phyloP scores from a whole-genome alignment of 64 coral and sea anemone genomes.

The Dendronephthya gigantea region DNA sequence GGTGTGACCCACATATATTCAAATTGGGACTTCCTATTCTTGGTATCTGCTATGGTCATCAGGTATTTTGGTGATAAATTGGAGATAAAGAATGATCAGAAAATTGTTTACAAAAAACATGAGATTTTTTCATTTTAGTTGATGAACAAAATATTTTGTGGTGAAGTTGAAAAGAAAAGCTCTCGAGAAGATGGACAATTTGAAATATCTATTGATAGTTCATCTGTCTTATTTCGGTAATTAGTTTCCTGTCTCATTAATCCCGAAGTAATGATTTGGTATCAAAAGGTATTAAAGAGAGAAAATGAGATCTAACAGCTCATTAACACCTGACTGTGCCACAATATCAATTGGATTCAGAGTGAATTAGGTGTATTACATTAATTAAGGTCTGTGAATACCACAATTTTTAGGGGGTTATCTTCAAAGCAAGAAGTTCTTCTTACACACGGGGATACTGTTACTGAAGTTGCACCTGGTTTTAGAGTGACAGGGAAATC shows the following conservation, averaged over 20 bases:
- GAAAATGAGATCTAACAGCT: too few species aligned
- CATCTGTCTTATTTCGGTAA: constrained; percentile 64
- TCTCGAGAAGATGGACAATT: constrained; percentile 91
- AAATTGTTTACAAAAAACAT: background rate
- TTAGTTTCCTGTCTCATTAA: background rate
- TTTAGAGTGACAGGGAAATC: constrained; percentile 83
- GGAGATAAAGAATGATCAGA: background rate
- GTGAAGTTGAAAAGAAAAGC: constrained; percentile 72
- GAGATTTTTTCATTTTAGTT: constrained; percentile 35
- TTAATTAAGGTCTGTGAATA: too few species aligned
- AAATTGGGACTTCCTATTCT: constrained; percentile 75
- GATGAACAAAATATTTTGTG: constrained; percentile 87
- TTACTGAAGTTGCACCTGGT: constrained; percentile 62
- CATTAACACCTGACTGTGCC: too few species aligned
- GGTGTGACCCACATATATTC: constrained; percentile 88
- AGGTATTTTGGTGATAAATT: constrained; percentile 29
- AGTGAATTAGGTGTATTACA: too few species aligned
- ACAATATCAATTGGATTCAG: too few species aligned
- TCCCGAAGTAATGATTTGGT: background rate
- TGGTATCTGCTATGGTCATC: constrained; percentile 93
- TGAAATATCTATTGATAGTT: constrained; percentile 52
- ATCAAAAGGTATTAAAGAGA: too few species aligned
- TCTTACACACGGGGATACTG: constrained; percentile 79
- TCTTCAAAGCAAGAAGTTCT: constrained; percentile 64
- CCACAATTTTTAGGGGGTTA: constrained; percentile 49